Evolutionary conservation across 2,797 vertebrate species (phyloP).

Genomic region (Syndactyla subalaris): DNA sequence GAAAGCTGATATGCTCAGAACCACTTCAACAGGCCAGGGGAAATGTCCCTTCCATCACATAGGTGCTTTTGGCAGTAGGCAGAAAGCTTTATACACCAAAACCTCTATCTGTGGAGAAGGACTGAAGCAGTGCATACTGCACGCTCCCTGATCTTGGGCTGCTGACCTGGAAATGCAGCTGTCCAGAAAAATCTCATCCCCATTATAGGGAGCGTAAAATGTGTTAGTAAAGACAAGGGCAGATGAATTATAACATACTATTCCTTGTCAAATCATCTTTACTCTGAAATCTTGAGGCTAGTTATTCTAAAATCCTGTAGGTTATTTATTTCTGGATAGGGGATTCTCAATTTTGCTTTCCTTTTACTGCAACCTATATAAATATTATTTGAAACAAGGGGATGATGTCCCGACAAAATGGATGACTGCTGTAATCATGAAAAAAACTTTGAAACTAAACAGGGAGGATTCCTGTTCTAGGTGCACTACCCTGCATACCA

Average conservation of each 20-base stretch:
- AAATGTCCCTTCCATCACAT: rapidly evolving
- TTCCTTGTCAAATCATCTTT: neutral
- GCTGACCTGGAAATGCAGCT: neutral
- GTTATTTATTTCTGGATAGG: neutral
- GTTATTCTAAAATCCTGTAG: neutral
- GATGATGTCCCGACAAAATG: neutral
- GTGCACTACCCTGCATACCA: neutral
- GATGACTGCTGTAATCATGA: neutral
- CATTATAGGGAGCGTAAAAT: neutral
- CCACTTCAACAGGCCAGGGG: neutral
- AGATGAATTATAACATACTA: neutral
- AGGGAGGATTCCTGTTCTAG: neutral
- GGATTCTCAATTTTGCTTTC: neutral
- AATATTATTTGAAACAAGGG: neutral
- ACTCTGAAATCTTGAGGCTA: neutral
- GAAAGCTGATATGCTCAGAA: neutral
- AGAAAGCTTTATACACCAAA: neutral
- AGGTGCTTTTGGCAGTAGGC: neutral
- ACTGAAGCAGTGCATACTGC: neutral
- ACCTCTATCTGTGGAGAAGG: neutral
- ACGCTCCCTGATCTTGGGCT: neutral
- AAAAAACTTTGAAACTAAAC: neutral
- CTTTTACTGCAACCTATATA: neutral
- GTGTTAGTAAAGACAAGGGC: neutral
- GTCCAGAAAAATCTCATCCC: neutral